phyloP scores from a whole-genome alignment of 2,113 vertebrate genomes.

The Scortum barcoo region DNA sequence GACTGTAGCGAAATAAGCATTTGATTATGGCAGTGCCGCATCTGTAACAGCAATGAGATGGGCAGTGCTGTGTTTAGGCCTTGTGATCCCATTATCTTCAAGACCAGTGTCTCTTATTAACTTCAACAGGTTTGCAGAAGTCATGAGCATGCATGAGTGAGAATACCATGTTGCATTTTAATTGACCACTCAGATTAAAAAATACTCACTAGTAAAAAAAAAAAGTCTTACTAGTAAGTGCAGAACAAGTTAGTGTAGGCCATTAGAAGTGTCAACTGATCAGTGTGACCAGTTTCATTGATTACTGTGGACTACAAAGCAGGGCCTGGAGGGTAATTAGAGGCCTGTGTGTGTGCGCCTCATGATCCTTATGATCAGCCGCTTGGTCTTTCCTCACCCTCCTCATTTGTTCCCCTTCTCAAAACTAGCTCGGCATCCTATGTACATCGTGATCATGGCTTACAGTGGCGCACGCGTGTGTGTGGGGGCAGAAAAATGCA shows the following conservation, averaged over 20 bases:
- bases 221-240: too few species aligned
- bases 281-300: slow-evolving; percentile 68
- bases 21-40: slow-evolving; percentile 29
- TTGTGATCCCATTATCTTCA: slow-evolving; percentile 13
- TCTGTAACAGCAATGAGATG: slow-evolving; percentile 18
- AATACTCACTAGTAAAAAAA: too few species aligned
- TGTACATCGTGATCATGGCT: slow-evolving; percentile 63
- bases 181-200: not conserved
- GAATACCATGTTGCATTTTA: not conserved
- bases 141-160: not conserved
- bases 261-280: slow-evolving; percentile 64
- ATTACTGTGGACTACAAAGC: slow-evolving; percentile 58
- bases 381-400: slow-evolving; percentile 61
- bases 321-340: slow-evolving; percentile 65
- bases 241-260: slow-evolving; percentile 37
- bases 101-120: not conserved
- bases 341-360: slow-evolving; percentile 49
- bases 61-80: not conserved
- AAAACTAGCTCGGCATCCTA: slow-evolving; percentile 47
- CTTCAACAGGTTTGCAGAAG: not conserved
- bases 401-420: slow-evolving; percentile 46
- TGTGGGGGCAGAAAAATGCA: slow-evolving; percentile 64
- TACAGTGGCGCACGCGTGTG: slow-evolving; percentile 58
- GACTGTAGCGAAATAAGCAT: slow-evolving; percentile 2
- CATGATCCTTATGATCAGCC: slow-evolving; percentile 72